Evolutionary conservation across 2,888 invertebrate genomes (phyloP), one percentile per base, ranked within the genome.

Genomic region (Coronaproctus castanopsis): DNA sequence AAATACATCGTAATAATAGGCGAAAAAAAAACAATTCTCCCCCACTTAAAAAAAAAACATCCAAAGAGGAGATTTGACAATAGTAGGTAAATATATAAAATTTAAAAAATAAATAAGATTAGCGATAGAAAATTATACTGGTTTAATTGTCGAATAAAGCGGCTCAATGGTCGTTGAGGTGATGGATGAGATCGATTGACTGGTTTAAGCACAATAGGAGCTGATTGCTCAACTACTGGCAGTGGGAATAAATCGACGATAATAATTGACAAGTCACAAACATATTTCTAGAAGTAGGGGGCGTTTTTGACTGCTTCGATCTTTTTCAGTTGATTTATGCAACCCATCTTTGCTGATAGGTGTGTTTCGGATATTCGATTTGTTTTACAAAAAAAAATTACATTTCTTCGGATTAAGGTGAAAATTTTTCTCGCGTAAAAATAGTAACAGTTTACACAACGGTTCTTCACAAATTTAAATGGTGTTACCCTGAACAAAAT

Each of bases 261-360:
- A 52, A 36, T 60, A 60, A 36, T 50, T 60, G 8, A 60, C 55
- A 49, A 57, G 24, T 2, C 60, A 50, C 21, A 54, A 18, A 52
- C 24, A 23, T 2, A 20, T 18, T 60, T 54, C 51, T 50, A 8
- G 2, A 57, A 55, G 18, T 21, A 24, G 1, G 22, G 20, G 23
- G 50, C 50, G n/a, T 55, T 48, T 23, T 52, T 22, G 20, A 60
- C 54, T 10, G 52, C 60, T 3, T 21, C 54, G 20, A 23, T 24
- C 18, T 60, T 57, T 14, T 52, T 23, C n/a, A 3, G 19, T 19
- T n/a, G 50, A 20, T 24, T 52, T 48, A 22, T 60, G 55, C 1
- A 59, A 5, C 2, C 55, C 57, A 14, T 54, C 8, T 24, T 54
- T 21, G 22, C 52, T 52, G 22, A 61, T 60, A n/a, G n/a, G 14